phyloP scores from a whole-genome alignment of 2,113 vertebrate species.

The Oriolus oriolus region DNA sequence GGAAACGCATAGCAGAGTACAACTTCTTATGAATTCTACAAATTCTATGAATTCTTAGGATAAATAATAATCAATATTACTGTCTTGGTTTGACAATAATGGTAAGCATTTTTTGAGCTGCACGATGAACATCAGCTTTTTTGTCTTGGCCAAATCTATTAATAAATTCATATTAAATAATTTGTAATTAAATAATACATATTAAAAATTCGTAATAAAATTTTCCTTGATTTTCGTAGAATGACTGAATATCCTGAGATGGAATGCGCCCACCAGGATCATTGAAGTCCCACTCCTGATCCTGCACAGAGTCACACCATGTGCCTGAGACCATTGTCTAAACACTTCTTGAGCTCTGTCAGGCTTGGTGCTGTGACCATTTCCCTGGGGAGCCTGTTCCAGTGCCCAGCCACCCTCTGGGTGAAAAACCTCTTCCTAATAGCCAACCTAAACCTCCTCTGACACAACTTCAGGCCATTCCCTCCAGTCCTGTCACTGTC shows the following conservation, averaged over 20 bases:
- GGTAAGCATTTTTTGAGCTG: not conserved
- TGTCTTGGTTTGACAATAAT: not conserved
- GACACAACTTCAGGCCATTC: not conserved
- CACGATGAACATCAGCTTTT: not conserved
- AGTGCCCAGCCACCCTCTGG: fast-evolving
- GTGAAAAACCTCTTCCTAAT: not conserved
- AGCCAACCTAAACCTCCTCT: not conserved
- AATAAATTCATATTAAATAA: not conserved
- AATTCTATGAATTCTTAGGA: not conserved
- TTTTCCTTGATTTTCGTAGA: not conserved
- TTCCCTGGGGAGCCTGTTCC: not conserved
- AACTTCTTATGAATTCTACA: not conserved
- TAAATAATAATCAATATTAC: not conserved
- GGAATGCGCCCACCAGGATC: not conserved
- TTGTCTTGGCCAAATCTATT: not conserved
- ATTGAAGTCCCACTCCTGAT: not conserved
- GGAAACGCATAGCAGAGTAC: not conserved
- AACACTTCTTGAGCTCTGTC: not conserved
- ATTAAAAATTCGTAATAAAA: too few relatives aligned
- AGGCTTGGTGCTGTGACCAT: not conserved
- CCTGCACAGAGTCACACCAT: too few relatives aligned
- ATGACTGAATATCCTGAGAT: not conserved
- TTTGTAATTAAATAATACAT: not conserved
- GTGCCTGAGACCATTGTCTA: not conserved
- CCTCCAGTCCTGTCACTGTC: fast-evolving